Evolutionary conservation across 2,888 invertebrate genomes (phyloP).

Genomic region (Sarcophaga variegata): DNA sequence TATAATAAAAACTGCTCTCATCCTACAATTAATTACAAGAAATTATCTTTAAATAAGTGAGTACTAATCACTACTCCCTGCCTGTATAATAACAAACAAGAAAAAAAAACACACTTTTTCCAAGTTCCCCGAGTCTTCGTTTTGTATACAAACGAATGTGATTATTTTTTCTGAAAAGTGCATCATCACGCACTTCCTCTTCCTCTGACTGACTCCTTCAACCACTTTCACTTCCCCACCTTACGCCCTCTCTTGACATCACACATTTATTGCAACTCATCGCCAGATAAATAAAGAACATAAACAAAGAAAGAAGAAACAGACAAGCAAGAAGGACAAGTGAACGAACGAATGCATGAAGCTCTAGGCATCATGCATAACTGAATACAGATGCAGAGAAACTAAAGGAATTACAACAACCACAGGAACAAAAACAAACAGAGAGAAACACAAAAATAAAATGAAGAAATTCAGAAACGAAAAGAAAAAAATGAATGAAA

Average conservation of each 20-base stretch:
- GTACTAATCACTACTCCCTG: not conserved
- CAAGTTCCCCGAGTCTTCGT: not conserved
- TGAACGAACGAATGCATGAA: not conserved
- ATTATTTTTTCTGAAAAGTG: conserved; percentile 42
- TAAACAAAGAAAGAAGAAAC: not conserved
- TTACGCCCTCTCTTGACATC: not conserved
- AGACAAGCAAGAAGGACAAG: not conserved
- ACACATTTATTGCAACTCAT: not conserved
- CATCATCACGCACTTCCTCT: conserved; percentile 14
- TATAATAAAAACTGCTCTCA: too few relatives aligned
- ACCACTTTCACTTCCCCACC: not conserved
- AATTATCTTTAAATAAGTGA: not conserved
- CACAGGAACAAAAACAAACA: not conserved
- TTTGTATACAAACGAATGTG: conserved; percentile 37
- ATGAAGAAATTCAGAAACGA: not conserved
- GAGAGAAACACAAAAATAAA: not conserved
- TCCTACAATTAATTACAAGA: too few relatives aligned
- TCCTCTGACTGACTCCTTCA: not conserved
- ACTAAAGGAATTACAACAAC: not conserved
- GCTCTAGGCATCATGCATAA: not conserved
- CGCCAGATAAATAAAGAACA: not conserved
- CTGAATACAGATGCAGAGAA: not conserved
- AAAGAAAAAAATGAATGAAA: not conserved
- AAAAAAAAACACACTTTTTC: not conserved
- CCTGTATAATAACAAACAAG: not conserved